phyloP scores from a whole-genome alignment of 2,888 invertebrate species.

The Lochmaea crataegi region DNA sequence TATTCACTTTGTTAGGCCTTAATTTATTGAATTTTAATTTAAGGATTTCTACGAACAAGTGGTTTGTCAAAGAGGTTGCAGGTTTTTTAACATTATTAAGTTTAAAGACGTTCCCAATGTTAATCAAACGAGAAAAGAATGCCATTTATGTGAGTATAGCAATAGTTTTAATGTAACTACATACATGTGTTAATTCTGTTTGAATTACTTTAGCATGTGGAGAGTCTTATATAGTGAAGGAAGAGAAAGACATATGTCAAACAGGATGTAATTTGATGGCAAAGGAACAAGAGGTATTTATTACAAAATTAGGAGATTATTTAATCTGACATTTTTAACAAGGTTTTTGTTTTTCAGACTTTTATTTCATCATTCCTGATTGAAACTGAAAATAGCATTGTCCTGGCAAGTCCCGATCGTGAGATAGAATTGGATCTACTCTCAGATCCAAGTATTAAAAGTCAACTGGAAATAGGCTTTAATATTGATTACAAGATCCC shows the following conservation, averaged over 20 bases:
- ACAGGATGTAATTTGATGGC: conserved; percentile 56
- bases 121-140: conserved; percentile 56
- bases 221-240: conserved; percentile 51
- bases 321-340: not conserved
- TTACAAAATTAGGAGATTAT: conserved; percentile 6
- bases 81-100: conserved; percentile 58
- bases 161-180: conserved; percentile 1
- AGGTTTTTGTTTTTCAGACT: conserved; percentile 33
- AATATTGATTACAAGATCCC: conserved; percentile 61
- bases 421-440: conserved; percentile 58
- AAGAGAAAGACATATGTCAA: conserved; percentile 52
- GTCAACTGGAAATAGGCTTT: conserved; percentile 58
- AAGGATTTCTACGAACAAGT: conserved; percentile 54
- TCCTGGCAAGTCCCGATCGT: conserved; percentile 55
- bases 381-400: conserved; percentile 49
- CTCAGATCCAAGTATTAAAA: conserved; percentile 60
- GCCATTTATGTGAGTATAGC: conserved; percentile 56
- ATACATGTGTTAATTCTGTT: conserved; percentile 10
- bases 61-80: conserved; percentile 59
- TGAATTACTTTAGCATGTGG: conserved; percentile 53
- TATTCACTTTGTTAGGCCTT: conserved; percentile 16
- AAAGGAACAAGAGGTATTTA: conserved; percentile 51
- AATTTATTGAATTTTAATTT: conserved; percentile 35
- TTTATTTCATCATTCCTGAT: conserved; percentile 47
- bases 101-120: conserved; percentile 55